phyloP scores from a whole-genome alignment of 1,140 invertebrate genomes.

The Drosophila obscura region DNA sequence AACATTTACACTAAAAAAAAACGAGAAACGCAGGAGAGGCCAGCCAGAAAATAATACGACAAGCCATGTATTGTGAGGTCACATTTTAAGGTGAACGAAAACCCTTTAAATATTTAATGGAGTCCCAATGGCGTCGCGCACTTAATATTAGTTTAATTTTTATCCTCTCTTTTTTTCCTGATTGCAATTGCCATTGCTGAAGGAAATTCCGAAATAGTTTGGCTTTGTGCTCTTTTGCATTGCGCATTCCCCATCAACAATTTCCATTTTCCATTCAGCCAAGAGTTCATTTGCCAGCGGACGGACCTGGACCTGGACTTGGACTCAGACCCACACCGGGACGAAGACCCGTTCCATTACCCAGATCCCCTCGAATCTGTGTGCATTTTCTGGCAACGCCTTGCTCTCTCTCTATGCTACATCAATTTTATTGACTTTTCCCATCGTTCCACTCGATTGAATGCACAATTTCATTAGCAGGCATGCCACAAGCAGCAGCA shows the following conservation, averaged over 20 bases:
- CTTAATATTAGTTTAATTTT: slow-evolving; percentile 68
- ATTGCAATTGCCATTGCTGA: slow-evolving; percentile 36
- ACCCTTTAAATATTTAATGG: slow-evolving; percentile 26
- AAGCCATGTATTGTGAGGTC: slow-evolving; percentile 6
- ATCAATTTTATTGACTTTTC: slow-evolving; percentile 84
- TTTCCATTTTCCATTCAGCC: slow-evolving; percentile 52
- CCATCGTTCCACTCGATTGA: slow-evolving; percentile 84
- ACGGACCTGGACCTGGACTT: background rate
- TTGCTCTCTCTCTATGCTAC: slow-evolving; percentile 60
- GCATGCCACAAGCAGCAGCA: slow-evolving; percentile 70
- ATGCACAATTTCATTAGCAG: slow-evolving; percentile 84
- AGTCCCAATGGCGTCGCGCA: slow-evolving; percentile 29
- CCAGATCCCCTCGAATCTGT: background rate
- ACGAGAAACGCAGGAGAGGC: slow-evolving; percentile 2
- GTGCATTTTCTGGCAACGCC: slow-evolving; percentile 45
- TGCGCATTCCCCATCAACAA: slow-evolving; percentile 55
- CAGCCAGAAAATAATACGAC: background rate
- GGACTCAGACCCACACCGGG: background rate
- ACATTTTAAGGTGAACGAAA: background rate
- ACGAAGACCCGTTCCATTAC: background rate
- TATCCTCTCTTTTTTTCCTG: slow-evolving; percentile 6
- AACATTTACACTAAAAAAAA: slow-evolving; percentile 18
- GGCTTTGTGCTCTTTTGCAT: slow-evolving; percentile 59
- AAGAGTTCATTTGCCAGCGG: slow-evolving; percentile 56
- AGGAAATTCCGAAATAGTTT: slow-evolving; percentile 46